These are phyloP conservation scores for Philonicus albiceps DNA, from an alignment of 2,888 invertebrate species.

Conservation along the genomic window DNA sequence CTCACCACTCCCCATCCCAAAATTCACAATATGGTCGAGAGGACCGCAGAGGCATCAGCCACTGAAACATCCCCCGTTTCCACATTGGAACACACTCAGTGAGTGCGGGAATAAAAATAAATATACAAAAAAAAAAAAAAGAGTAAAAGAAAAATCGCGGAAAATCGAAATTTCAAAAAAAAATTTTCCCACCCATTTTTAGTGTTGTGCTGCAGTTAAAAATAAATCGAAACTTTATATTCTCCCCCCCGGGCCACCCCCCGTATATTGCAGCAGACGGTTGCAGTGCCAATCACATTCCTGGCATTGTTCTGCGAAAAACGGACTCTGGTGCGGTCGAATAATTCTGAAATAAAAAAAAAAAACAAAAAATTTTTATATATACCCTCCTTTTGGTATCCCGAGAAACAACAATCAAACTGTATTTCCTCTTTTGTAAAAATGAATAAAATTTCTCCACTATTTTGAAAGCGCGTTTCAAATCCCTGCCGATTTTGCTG, in stretches of 20 bases:
- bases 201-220: not conserved
- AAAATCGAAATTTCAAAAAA: not conserved
- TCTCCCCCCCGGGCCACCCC: not conserved
- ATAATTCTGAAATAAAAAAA: slow-evolving; percentile 16
- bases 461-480: not conserved
- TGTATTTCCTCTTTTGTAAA: slow-evolving; percentile 15
- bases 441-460: not conserved
- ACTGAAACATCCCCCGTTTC: not conserved
- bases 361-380: not conserved
- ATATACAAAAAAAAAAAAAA: not conserved
- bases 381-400: not conserved
- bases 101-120: not conserved
- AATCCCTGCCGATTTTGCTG: no score
- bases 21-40: not conserved
- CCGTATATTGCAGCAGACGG: not conserved
- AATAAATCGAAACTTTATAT: not conserved
- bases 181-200: not conserved
- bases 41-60: not conserved
- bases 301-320: not conserved
- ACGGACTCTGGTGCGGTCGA: not conserved
- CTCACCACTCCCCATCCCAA: not conserved
- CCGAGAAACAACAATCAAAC: not conserved
- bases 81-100: not conserved
- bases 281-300: not conserved
- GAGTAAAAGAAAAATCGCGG: not conserved